These are phyloP conservation scores for Phytoseiulus persimilis DNA, from an alignment of 2,888 invertebrate species.

Conservation along the genomic window DNA sequence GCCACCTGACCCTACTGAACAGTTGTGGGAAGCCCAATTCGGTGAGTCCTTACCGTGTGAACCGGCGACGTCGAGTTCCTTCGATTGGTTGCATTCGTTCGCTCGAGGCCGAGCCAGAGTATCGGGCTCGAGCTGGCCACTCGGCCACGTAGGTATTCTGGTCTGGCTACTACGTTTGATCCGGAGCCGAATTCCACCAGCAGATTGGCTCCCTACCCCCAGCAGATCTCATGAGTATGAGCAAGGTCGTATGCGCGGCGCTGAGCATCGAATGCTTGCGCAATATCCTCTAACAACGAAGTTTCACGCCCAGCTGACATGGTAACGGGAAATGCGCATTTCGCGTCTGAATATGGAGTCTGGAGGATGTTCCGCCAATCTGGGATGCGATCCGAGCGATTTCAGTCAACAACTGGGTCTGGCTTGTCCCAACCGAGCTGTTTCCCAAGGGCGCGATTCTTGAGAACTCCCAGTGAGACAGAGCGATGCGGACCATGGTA, in stretches of 20 bases:
- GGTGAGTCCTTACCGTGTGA: neutral
- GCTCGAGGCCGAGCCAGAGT: too few species aligned
- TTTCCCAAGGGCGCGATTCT: too few species aligned
- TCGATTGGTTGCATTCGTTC: neutral
- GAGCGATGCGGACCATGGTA: too few species aligned
- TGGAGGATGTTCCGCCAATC: too few species aligned
- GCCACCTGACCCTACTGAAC: neutral
- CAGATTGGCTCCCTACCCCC: neutral
- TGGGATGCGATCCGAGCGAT: too few species aligned
- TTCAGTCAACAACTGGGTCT: too few species aligned
- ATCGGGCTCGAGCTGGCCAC: neutral
- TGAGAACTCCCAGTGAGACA: too few species aligned
- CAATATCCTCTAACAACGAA: neutral
- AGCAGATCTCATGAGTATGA: neutral
- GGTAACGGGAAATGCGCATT: neutral
- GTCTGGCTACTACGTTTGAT: neutral
- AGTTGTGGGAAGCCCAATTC: neutral
- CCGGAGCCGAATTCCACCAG: neutral
- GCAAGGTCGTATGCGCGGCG: neutral
- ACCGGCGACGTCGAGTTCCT: neutral
- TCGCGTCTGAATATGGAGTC: too few species aligned
- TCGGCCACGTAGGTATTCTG: neutral
- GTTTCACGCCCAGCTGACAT: neutral
- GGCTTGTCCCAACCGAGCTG: too few species aligned
- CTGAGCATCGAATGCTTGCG: neutral